Evolutionary conservation across 2,888 invertebrate species (phyloP).

Genomic region (Archips xylosteana): DNA sequence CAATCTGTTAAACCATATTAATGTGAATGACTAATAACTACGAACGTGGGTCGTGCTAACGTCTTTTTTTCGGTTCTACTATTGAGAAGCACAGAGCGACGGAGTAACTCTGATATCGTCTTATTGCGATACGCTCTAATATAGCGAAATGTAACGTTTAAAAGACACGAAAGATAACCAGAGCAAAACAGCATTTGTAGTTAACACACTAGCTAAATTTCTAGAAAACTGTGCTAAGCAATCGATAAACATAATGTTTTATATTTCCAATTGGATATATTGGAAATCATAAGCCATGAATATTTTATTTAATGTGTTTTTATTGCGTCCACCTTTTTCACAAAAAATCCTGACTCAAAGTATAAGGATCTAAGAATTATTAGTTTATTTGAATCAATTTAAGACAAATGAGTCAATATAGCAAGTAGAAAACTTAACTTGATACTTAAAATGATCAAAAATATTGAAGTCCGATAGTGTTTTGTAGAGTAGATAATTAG

Average conservation of each 20-base stretch:
- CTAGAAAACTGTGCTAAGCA: not conserved
- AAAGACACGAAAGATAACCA: not conserved
- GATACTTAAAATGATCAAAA: not conserved
- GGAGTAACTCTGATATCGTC: not conserved
- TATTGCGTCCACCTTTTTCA: too few species aligned
- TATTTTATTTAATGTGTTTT: too few species aligned
- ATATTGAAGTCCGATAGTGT: not conserved
- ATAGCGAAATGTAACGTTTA: not conserved
- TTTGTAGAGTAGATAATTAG: not conserved
- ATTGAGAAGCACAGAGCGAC: not conserved
- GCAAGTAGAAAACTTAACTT: not conserved
- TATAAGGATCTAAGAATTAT: too few species aligned
- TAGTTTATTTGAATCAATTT: too few species aligned
- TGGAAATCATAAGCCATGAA: too few species aligned
- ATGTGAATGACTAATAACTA: conserved; percentile 15
- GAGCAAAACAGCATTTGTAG: not conserved
- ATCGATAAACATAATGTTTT: not conserved
- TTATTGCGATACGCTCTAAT: conserved; percentile 14
- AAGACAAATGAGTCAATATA: not conserved
- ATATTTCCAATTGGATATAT: too few species aligned
- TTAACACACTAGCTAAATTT: not conserved
- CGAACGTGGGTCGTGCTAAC: conserved; percentile 14
- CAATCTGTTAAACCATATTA: not conserved
- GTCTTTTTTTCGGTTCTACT: not conserved
- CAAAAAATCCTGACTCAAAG: too few species aligned